Conservation (phyloP, 1,140 invertebrate genomes). For the Harpegnathos saltator region DNA sequence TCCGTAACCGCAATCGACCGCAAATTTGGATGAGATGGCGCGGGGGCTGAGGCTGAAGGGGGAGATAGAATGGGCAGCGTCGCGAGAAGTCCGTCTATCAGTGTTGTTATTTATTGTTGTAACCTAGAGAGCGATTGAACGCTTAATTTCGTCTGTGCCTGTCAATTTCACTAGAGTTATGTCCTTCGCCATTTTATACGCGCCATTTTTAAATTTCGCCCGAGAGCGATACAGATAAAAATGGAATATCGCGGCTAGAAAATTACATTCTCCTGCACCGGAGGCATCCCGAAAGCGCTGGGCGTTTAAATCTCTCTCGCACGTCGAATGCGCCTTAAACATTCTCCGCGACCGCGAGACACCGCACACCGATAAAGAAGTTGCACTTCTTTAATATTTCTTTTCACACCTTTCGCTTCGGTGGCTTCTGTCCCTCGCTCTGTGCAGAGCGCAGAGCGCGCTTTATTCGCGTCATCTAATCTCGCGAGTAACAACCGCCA, state of each 20-base stretch:
- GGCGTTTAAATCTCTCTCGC: not conserved
- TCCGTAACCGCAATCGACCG: not conserved
- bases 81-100: not conserved
- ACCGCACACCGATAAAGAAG: not conserved
- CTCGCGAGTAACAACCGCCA: conserved; percentile 48
- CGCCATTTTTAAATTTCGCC: too few relatives aligned
- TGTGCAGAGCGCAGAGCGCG: not conserved
- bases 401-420: too few relatives aligned
- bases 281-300: too few relatives aligned
- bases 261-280: too few relatives aligned
- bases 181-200: not conserved
- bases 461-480: conserved; percentile 59
- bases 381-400: not conserved
- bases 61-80: not conserved
- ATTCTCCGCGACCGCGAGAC: not conserved
- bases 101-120: not conserved
- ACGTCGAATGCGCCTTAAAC: not conserved
- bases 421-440: conserved; percentile 4
- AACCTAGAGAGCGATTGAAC: not conserved
- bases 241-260: too few relatives aligned
- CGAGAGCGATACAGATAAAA: too few relatives aligned
- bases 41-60: too few relatives aligned
- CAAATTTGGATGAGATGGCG: not conserved
- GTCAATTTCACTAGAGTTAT: not conserved
- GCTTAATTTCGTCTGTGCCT: not conserved